phyloP scores from a whole-genome alignment of 2,113 vertebrate genomes.

The Protobothrops mucrosquamatus region DNA sequence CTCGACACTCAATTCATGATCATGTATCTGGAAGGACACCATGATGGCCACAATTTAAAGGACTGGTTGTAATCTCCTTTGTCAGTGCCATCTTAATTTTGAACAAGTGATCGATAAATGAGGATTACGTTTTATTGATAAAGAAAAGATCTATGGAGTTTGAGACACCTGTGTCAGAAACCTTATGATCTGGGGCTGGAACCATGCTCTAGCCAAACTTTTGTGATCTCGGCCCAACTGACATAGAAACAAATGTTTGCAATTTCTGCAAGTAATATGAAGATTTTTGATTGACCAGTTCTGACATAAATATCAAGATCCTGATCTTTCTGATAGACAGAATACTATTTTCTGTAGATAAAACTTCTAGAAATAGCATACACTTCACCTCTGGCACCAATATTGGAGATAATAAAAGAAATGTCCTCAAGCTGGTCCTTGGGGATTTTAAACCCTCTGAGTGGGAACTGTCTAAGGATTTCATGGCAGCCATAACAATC shows the following conservation, averaged over 20 bases:
- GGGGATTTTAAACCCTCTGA: background rate
- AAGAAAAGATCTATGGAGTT: background rate
- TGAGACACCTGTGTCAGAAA: background rate
- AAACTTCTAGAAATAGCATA: background rate
- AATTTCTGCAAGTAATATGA: background rate
- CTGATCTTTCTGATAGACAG: background rate
- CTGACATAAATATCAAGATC: background rate
- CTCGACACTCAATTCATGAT: background rate
- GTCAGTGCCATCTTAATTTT: background rate
- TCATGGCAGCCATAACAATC: background rate
- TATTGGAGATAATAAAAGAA: background rate
- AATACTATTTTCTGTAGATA: background rate
- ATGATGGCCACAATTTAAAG: background rate
- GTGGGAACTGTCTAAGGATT: background rate
- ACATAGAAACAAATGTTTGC: background rate
- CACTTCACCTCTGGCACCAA: background rate
- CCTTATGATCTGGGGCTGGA: background rate
- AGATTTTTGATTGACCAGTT: background rate
- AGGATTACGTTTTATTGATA: background rate
- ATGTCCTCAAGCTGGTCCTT: background rate
- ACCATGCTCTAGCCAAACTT: background rate
- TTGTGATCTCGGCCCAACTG: background rate
- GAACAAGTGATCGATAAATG: background rate
- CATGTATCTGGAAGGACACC: background rate
- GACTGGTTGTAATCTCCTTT: background rate